Evolutionary conservation across 2,113 vertebrate genomes (phyloP), one percentile per base, ranked within the genome.

Genomic region (Scopus umbretta): DNA sequence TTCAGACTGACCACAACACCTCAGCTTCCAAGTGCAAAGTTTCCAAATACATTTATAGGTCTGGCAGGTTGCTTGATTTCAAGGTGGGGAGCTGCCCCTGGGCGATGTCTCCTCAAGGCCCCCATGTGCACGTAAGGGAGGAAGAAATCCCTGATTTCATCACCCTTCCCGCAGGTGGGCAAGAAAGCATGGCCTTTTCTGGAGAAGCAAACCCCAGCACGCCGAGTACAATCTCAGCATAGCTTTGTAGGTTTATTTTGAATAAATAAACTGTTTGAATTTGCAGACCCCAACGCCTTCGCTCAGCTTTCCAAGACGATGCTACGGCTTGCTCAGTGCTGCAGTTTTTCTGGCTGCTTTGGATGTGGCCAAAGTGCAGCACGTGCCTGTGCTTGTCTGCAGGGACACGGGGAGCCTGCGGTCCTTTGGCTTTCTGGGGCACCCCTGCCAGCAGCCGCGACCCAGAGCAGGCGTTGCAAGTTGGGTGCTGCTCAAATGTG

Each of bases 381-480:
- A 16, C 6, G 11, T 17, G 27, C 38, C 62, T 4, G 30, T 13
- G 27, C 10, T 4, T 25, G 65, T 26, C n/a, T 11, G 50, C 11
- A 17, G n/a, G 43, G 43, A 11, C 4, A 9, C 1, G 29, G 49
- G 70, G 40, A 34, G 18, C 45, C 45, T 10, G 4, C 4, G 9
- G 42, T 13, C 59, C 36, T 42, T 27, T 3, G 13, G 68, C 27
- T 63, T 30, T 21, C 49, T 27, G 40, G 17, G 40, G 16, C 27
- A 16, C 5, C 22, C 22, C 40, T 4, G 1, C 26, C 25, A 9
- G 26, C 2, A 10, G 14, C 56, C 47, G 32, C 6, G 16, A 11
- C 38, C 17, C 1, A 1, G 16, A 29, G 49, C 59, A 30, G 42
- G 29, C 1, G 3, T 38, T 70, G 13, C n/a, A n/a, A n/a, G 10